Evolutionary conservation across 2,888 invertebrate species (phyloP), one percentile per base, ranked within the genome.

Genomic region (Nymphalis c-album): DNA sequence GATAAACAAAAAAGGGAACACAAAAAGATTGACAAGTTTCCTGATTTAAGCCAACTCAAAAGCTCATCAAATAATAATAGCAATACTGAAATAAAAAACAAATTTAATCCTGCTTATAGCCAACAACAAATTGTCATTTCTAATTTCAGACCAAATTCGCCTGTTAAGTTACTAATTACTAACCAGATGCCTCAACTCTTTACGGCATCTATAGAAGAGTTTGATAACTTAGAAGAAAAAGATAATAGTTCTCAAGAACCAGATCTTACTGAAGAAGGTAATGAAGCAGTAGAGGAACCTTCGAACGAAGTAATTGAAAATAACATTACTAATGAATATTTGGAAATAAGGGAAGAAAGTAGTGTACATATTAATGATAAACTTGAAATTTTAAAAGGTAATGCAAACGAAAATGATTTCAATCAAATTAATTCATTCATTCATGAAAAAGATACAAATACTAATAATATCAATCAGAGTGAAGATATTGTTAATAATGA

Each of bases 141-240:
- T 7, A 46, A 71, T 61, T 78, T 82, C 26, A 77, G 78, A 74
- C 69, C 75, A 16, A 72, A 73, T n/a, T 64, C 73, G 47, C 81
- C 85, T 18, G 78, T 74, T 40, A 79, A 76, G 70, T 66, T 85
- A 57, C 48, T 83, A 5, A 76, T 86, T 67, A 77, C 77, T n/a
- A 82, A 87, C 73, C 80, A 73, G 64, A 74, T 75, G 60, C 69
- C 75, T 46, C 78, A 79, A 35, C 58, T 76, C 57, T 77, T 78
- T 31, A 86, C 82, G 64, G 88, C 84, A 31, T 67, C 76, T 18
- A 35, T 87, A 64, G 84, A 82, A 74, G 78, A 77, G 68, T 70
- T 78, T 40, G 78, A 81, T 70, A 31, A 66, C 69, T 47, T 46
- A 64, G 47, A 69, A 57, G 47, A 68, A 53, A 64, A 69, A 65